Conservation (phyloP, 2,888 invertebrate species). For the Lochmaea capreae region DNA sequence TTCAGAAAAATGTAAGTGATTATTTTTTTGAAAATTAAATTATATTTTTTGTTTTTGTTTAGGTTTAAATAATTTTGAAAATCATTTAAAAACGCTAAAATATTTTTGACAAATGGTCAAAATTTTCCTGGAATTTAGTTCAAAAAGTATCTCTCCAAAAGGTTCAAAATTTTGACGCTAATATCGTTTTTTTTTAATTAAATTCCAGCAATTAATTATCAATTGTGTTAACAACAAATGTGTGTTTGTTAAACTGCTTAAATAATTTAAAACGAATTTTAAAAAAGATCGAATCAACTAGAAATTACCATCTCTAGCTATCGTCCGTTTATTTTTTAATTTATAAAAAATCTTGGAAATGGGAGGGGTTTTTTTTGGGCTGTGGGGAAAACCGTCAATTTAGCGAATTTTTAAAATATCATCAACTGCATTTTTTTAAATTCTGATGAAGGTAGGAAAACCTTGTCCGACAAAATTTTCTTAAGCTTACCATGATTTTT, state of each 20-base stretch:
- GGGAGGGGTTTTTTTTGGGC: no score
- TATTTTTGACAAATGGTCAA: constrained; percentile 19
- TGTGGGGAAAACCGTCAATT: no score
- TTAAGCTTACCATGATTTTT: no score
- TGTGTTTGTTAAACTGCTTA: constrained; percentile 21
- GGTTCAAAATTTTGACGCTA: no score
- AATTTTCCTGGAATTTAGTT: constrained; percentile 5
- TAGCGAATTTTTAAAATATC: no score
- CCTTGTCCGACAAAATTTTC: no score
- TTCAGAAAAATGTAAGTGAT: background rate
- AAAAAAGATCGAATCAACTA: background rate
- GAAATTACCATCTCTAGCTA: background rate
- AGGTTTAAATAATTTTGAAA: background rate
- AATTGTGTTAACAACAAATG: background rate
- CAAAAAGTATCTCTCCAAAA: background rate
- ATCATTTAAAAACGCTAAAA: background rate
- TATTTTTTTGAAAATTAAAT: no score
- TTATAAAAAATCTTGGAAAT: background rate
- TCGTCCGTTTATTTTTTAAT: background rate
- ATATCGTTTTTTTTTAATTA: background rate
- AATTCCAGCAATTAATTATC: background rate
- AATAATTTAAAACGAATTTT: background rate
- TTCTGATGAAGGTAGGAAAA: no score
- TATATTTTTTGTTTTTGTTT: background rate
- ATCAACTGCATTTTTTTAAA: no score